phyloP scores from a whole-genome alignment of 2,797 vertebrate genomes.

The Lacerta agilis region DNA sequence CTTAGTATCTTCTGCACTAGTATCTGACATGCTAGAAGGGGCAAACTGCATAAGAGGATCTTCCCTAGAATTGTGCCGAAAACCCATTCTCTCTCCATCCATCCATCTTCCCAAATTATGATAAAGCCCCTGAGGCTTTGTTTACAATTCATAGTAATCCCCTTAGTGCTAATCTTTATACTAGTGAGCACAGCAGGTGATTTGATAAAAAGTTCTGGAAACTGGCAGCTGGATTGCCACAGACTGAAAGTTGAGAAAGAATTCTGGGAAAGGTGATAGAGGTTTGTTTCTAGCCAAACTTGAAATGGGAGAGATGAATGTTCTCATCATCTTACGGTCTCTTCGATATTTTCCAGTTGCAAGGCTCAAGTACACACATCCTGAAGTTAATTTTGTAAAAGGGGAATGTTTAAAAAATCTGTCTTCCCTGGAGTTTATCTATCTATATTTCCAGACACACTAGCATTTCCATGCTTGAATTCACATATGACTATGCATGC shows the following conservation, averaged over 20 bases:
- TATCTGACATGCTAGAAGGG: background rate
- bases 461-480: background rate
- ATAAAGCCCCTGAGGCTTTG: constrained; percentile 47
- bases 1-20: background rate
- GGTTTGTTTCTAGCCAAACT: background rate
- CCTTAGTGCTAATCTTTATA: constrained; percentile 49
- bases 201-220: constrained; percentile 29
- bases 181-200: constrained; percentile 17
- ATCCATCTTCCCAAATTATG: constrained; percentile 30
- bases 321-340: background rate
- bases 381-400: background rate
- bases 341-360: background rate
- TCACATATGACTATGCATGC: background rate
- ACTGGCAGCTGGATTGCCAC: constrained; percentile 26
- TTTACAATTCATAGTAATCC: constrained; percentile 25
- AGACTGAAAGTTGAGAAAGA: background rate
- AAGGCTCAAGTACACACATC: background rate
- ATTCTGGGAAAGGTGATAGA: background rate
- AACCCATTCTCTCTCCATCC: constrained; percentile 12
- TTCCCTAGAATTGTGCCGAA: background rate
- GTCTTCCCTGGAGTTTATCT: background rate
- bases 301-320: background rate
- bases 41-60: background rate
- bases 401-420: background rate
- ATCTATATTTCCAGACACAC: background rate